These are phyloP conservation scores for Corydoras maculifer DNA, from an alignment of 2,113 vertebrate species.

Conservation along the genomic window DNA sequence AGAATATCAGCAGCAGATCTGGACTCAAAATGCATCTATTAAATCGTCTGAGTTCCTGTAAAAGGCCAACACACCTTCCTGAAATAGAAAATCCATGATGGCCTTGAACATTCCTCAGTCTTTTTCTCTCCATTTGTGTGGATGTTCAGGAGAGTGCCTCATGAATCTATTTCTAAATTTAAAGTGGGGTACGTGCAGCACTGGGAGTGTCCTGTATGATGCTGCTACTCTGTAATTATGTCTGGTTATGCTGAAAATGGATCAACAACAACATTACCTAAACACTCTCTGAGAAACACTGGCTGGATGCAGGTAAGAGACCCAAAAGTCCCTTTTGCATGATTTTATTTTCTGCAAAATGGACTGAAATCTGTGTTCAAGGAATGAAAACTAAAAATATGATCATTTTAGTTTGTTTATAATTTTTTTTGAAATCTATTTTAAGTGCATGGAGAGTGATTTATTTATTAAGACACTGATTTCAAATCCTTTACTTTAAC, in stretches of 20 bases:
- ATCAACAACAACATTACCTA: slow-evolving; percentile 11
- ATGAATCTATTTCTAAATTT: slow-evolving; percentile 27
- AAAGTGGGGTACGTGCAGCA: slow-evolving; percentile 24
- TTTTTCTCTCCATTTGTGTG: slow-evolving; percentile 11
- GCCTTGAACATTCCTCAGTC: background rate
- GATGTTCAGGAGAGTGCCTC: slow-evolving; percentile 25
- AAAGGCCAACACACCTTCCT: slow-evolving; percentile 11
- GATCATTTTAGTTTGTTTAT: background rate
- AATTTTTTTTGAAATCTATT: background rate
- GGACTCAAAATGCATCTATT: background rate
- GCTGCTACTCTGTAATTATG: slow-evolving; percentile 55
- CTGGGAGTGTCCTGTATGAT: slow-evolving; percentile 60
- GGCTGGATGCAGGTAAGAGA: background rate
- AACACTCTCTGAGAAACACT: slow-evolving; percentile 4
- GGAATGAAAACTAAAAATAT: background rate
- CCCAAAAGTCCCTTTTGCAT: too few species aligned
- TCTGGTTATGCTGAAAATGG: slow-evolving; percentile 37
- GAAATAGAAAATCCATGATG: slow-evolving; percentile 18
- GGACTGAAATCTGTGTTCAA: too few species aligned
- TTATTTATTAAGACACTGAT: too few species aligned
- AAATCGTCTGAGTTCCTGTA: background rate
- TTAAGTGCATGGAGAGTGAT: too few species aligned
- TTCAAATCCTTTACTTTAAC: too few species aligned
- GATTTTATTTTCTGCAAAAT: too few species aligned
- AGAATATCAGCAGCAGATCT: background rate